Conservation (phyloP, 2,113 vertebrate species). For the Ancistrus triradiatus region DNA sequence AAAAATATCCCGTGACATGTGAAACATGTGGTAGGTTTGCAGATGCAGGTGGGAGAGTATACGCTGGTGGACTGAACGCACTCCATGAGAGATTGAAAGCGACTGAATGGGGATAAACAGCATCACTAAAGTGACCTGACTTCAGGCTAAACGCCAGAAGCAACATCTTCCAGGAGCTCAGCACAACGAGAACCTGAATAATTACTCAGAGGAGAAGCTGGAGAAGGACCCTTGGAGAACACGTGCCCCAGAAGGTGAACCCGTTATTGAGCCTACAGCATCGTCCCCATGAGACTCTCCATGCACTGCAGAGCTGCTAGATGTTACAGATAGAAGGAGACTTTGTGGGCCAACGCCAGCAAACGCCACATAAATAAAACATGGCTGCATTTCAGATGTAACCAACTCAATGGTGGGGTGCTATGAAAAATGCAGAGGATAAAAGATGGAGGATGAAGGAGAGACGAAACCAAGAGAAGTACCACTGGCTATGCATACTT, state of each 20-base stretch:
- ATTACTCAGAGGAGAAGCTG: slow-evolving; percentile 3
- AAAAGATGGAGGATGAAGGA: background rate
- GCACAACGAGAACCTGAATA: slow-evolving; percentile 26
- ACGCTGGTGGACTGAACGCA: background rate
- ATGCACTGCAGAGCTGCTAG: slow-evolving; percentile 18
- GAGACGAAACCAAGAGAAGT: too few relatives aligned
- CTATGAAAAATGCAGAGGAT: slow-evolving; percentile 61
- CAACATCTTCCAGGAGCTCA: slow-evolving; percentile 1
- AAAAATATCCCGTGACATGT: too few relatives aligned
- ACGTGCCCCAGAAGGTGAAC: slow-evolving; percentile 29
- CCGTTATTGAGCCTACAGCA: slow-evolving; percentile 32
- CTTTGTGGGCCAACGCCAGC: slow-evolving; percentile 40
- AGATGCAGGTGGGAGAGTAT: background rate
- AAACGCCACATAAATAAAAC: slow-evolving; percentile 48
- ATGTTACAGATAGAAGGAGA: background rate
- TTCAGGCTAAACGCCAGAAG: slow-evolving; percentile 2
- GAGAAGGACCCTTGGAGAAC: slow-evolving; percentile 22
- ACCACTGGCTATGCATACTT: background rate
- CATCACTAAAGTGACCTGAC: slow-evolving; percentile 23
- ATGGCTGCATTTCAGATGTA: slow-evolving; percentile 47
- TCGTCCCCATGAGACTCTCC: slow-evolving; percentile 24
- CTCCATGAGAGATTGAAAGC: background rate
- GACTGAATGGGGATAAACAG: slow-evolving; percentile 22
- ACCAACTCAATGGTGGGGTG: too few relatives aligned
- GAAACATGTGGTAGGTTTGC: too few relatives aligned